phyloP scores from a whole-genome alignment of 2,888 invertebrate genomes.

The Megaustenia siamemsis region DNA sequence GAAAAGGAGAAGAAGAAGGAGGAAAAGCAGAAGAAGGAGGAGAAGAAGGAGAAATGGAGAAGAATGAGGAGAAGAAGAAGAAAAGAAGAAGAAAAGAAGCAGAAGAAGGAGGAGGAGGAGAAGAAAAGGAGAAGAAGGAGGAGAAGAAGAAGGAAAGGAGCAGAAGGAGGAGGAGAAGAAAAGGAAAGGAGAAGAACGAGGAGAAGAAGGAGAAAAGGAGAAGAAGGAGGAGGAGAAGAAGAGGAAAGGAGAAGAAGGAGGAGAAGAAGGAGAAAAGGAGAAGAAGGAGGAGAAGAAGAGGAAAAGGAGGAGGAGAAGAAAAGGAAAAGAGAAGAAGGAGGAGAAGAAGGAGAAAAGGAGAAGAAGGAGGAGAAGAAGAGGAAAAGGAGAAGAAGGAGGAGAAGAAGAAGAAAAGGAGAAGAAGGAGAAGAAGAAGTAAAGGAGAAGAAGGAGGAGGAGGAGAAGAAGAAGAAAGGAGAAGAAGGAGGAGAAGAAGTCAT shows the following conservation, averaged over 20 bases:
- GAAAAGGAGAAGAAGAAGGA: too few relatives aligned
- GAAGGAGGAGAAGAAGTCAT: too few relatives aligned
- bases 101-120: not conserved
- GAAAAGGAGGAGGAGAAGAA: not conserved
- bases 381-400: not conserved
- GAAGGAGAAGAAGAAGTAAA: not conserved
- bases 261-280: not conserved
- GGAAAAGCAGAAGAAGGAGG: too few relatives aligned
- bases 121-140: not conserved
- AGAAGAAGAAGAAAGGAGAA: too few relatives aligned
- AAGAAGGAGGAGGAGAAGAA: not conserved
- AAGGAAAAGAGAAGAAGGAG: conserved; percentile 12
- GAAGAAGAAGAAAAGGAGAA: not conserved
- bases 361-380: conserved; percentile 19
- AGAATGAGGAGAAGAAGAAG: not conserved
- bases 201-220: not conserved
- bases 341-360: not conserved
- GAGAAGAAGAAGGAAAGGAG: not conserved
- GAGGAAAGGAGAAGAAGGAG: not conserved
- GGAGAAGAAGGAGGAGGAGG: too few relatives aligned
- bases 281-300: not conserved
- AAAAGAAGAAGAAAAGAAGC: not conserved
- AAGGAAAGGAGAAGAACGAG: not conserved
- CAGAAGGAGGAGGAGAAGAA: not conserved
- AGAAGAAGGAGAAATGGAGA: not conserved